Evolutionary conservation across 2,888 invertebrate species (phyloP), one percentile per base, ranked within the genome.

Genomic region (Nyleta sp.): DNA sequence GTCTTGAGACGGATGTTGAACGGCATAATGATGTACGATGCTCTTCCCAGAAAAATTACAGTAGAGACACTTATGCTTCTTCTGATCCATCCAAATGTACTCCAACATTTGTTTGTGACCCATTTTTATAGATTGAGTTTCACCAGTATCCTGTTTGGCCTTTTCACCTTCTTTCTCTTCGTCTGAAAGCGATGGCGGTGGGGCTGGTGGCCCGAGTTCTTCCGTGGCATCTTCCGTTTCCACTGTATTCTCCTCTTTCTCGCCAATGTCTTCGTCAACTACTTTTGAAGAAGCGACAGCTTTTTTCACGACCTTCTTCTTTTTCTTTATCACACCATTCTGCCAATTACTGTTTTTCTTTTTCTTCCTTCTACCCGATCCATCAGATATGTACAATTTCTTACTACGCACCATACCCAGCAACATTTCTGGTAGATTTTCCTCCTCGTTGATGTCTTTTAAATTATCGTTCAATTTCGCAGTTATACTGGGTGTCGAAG

Each of bases 11-110:
- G 93, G 92, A 88, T 96, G 95, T 38, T 90, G 86, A n/a, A 91
- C 90, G 82, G 93, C 93, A 83, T 95, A 95, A 91, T 95, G 95
- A 38, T 92, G 91, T 0, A 95, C 93, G 40, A 95, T 94, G 67
- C 93, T 92, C 78, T 91, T 91, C 0, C 94, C 94, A 15, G 84
- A 88, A 82, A 92, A 94, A 0, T 86, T 76, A 85, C 95, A 95
- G 10, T 94, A 86, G 73, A 94, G 92, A 84, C 95, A 95, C 10
- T 91, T 88, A 81, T 93, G 92, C 28, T 85, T 87, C 1, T 83
- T 85, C 13, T 90, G 85, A 44, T 83, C 82, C 0, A 80, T 80
- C 85, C 85, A 89, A 0, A 82, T 80, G 40, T 89, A 88, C 0
- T 86, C 81, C 1, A 86, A 70, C 15, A 89, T 68, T 24, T 84